phyloP scores from a whole-genome alignment of 2,113 vertebrate genomes.

The Sinosuthora webbiana region DNA sequence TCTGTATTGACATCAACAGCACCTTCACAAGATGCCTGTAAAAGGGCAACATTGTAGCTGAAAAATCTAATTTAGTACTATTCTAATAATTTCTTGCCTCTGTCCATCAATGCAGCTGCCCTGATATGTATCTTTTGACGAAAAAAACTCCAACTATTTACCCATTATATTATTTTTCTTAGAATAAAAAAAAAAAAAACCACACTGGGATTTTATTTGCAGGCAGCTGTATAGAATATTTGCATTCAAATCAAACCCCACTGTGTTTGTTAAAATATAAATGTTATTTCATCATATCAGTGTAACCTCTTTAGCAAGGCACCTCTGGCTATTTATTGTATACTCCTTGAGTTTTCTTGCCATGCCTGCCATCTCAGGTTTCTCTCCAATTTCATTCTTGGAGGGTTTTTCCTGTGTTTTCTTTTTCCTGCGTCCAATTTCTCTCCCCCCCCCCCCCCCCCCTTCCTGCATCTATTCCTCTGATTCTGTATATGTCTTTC shows the following conservation, averaged over 20 bases:
- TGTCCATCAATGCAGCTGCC: background rate
- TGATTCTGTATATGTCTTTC: background rate
- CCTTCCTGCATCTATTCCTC: background rate
- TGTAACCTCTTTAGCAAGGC: background rate
- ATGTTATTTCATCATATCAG: background rate
- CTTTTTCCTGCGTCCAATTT: background rate
- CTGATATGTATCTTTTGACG: rapidly evolving
- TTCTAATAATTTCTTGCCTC: background rate
- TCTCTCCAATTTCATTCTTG: background rate
- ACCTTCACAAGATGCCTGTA: background rate
- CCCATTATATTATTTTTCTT: background rate
- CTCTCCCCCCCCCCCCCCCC: background rate
- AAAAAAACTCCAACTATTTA: background rate
- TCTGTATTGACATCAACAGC: background rate
- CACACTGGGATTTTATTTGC: background rate
- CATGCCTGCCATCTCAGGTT: background rate
- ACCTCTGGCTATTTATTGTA: background rate
- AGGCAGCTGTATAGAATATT: background rate
- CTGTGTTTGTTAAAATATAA: background rate
- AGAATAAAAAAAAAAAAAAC: background rate
- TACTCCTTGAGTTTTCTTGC: background rate
- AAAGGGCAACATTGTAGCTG: background rate
- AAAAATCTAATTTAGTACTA: background rate
- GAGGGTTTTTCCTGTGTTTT: rapidly evolving
- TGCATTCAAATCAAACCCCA: background rate